Conservation (phyloP, 2,797 vertebrate species). For the Botia kubotai region DNA sequence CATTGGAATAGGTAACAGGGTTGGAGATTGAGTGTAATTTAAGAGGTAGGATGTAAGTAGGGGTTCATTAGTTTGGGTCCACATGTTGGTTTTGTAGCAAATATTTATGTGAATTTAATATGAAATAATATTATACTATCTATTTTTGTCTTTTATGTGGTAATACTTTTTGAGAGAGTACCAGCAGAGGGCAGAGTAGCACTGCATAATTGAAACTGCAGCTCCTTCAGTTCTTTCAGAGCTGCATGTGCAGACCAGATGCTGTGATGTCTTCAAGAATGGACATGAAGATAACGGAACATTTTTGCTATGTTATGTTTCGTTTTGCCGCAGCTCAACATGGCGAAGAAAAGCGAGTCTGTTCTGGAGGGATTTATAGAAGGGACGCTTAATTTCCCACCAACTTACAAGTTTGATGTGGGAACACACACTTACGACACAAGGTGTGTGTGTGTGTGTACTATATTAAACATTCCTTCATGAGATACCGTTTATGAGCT, state of each 20-base stretch:
- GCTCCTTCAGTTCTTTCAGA: background rate
- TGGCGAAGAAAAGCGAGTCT: slow-evolving; percentile 90
- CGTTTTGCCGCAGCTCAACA: slow-evolving; percentile 86
- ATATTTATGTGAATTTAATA: no score
- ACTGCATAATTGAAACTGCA: background rate
- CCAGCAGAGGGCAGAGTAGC: slow-evolving; percentile 65
- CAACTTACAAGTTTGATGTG: slow-evolving; percentile 98
- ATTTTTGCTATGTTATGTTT: slow-evolving; percentile 25
- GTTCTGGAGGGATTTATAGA: slow-evolving; percentile 93
- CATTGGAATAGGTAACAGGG: background rate
- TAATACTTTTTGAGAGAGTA: background rate
- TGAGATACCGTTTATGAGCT: background rate
- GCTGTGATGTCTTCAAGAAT: slow-evolving; percentile 4
- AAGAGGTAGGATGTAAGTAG: no score
- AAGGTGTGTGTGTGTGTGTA: slow-evolving; percentile 78
- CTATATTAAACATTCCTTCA: slow-evolving; percentile 3
- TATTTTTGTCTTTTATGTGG: no score
- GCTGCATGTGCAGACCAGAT: background rate
- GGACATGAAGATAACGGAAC: slow-evolving; percentile 10
- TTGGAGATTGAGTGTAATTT: background rate
- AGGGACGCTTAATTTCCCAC: slow-evolving; percentile 90
- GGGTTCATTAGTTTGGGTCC: no score
- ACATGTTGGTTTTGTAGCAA: no score
- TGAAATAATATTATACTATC: no score
- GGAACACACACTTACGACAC: slow-evolving; percentile 97